phyloP scores from a whole-genome alignment of 1,140 invertebrate species.

The Bacillus rossius region DNA sequence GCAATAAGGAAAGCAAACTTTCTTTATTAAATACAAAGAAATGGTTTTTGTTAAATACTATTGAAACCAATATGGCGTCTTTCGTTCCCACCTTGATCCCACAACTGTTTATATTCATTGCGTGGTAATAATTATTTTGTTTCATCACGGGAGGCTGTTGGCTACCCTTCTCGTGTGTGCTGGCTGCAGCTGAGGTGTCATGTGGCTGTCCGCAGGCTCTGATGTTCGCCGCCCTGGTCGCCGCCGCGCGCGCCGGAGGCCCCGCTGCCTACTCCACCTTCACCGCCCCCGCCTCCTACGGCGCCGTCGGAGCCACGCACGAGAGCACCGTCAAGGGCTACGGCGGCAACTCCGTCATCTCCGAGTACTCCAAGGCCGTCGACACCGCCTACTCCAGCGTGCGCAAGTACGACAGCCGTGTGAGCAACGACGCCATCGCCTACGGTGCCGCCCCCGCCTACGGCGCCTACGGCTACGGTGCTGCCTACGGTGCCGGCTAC shows the following conservation, averaged over 20 bases:
- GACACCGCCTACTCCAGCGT: slow-evolving; percentile 57
- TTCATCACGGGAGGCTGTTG: too few relatives aligned
- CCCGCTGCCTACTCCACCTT: slow-evolving; percentile 33
- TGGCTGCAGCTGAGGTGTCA: too few relatives aligned
- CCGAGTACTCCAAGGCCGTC: slow-evolving; percentile 53
- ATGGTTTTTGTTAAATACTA: too few relatives aligned
- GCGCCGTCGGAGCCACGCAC: slow-evolving; percentile 46
- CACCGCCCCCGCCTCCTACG: slow-evolving; percentile 33
- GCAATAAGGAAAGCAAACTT: too few relatives aligned
- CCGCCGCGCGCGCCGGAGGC: slow-evolving; percentile 41
- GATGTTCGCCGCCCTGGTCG: slow-evolving; percentile 41
- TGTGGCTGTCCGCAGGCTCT: slow-evolving; percentile 34
- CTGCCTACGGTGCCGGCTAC: slow-evolving; percentile 13
- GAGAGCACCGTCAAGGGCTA: slow-evolving; percentile 50
- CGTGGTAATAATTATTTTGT: too few relatives aligned
- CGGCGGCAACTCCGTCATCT: slow-evolving; percentile 50
- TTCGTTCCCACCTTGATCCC: too few relatives aligned
- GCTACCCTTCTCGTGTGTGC: too few relatives aligned
- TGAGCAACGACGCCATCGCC: slow-evolving; percentile 50
- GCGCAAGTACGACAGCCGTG: slow-evolving; percentile 52
- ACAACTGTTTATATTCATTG: too few relatives aligned
- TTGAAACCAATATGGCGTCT: too few relatives aligned
- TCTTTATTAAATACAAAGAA: too few relatives aligned
- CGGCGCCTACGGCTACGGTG: slow-evolving; percentile 19
- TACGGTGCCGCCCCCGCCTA: slow-evolving; percentile 35